phyloP scores from a whole-genome alignment of 2,113 vertebrate genomes.

The Cynoglossus semilaevis region DNA sequence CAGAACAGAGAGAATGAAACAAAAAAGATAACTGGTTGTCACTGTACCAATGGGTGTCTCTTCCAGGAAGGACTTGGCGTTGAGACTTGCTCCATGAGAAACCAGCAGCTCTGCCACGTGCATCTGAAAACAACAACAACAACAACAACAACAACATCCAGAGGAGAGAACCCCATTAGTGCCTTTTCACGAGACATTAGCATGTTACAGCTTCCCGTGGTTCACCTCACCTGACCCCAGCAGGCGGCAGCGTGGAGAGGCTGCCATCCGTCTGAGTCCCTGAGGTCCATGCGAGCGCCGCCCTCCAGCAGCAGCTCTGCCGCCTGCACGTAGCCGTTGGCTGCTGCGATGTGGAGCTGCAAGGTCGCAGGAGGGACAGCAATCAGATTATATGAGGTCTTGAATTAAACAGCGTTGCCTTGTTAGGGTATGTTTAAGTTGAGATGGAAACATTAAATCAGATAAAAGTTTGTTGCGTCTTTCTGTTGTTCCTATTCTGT shows the following conservation, averaged over 20 bases:
- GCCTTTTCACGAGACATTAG: neutral
- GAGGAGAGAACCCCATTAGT: constrained; percentile 2
- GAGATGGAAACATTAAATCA: too few species aligned
- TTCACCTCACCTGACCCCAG: constrained; percentile 91
- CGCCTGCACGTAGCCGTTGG: constrained; percentile 91
- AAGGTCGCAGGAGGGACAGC: constrained; percentile 25
- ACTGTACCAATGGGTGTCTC: constrained; percentile 94
- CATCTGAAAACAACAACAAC: constrained; percentile 75
- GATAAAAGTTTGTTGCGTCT: too few species aligned
- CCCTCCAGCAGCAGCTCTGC: constrained; percentile 92
- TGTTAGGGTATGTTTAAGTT: too few species aligned
- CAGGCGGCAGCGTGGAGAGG: constrained; percentile 94
- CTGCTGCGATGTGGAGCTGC: constrained; percentile 91
- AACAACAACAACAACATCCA: constrained; percentile 26
- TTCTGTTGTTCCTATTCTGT: too few species aligned
- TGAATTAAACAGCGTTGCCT: too few species aligned
- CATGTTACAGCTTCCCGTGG: constrained; percentile 17
- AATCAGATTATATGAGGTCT: too few species aligned
- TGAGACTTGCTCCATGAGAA: constrained; percentile 93
- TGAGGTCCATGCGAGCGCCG: constrained; percentile 85
- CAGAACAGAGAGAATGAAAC: neutral
- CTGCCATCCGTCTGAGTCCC: constrained; percentile 93
- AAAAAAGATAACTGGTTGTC: neutral
- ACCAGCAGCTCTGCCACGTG: constrained; percentile 93
- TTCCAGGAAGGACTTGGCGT: constrained; percentile 90